Conservation (phyloP, 2,888 invertebrate species). For the Plagodis dolabraria region DNA sequence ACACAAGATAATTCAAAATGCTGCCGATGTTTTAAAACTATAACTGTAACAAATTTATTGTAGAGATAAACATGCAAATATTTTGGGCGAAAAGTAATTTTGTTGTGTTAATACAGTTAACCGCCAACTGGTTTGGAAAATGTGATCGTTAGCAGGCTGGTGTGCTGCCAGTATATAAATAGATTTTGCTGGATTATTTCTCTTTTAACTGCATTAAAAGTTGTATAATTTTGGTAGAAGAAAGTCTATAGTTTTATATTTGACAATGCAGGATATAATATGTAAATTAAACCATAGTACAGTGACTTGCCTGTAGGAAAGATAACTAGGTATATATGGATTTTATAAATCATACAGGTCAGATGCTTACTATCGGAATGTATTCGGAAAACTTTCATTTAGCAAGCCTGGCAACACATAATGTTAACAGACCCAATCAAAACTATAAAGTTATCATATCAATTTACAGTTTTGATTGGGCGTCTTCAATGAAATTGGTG, state of each 20-base stretch:
- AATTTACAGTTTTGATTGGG: too few relatives aligned
- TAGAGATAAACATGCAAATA: slow-evolving; percentile 44
- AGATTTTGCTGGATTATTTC: slow-evolving; percentile 14
- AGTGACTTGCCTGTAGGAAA: too few relatives aligned
- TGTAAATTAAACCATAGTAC: too few relatives aligned
- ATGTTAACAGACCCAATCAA: too few relatives aligned
- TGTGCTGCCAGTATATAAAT: slow-evolving; percentile 15
- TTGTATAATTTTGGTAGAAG: not conserved
- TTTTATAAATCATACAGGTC: too few relatives aligned
- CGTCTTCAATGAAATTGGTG: too few relatives aligned
- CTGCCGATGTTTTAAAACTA: slow-evolving; percentile 25
- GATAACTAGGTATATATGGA: too few relatives aligned
- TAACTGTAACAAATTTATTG: slow-evolving; percentile 34
- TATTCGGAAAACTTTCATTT: too few relatives aligned
- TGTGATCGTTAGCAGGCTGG: slow-evolving; percentile 32
- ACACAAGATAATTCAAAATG: slow-evolving; percentile 8
- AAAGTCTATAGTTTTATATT: not conserved
- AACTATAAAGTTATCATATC: too few relatives aligned
- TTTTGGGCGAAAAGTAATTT: slow-evolving; percentile 46
- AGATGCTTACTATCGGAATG: too few relatives aligned
- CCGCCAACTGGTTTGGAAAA: slow-evolving; percentile 51
- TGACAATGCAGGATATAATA: not conserved
- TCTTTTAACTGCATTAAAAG: not conserved
- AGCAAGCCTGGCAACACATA: too few relatives aligned
- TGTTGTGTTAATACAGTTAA: slow-evolving; percentile 48